Conservation (phyloP, 2,888 invertebrate species). For the Scelioninae gen. 1 region DNA sequence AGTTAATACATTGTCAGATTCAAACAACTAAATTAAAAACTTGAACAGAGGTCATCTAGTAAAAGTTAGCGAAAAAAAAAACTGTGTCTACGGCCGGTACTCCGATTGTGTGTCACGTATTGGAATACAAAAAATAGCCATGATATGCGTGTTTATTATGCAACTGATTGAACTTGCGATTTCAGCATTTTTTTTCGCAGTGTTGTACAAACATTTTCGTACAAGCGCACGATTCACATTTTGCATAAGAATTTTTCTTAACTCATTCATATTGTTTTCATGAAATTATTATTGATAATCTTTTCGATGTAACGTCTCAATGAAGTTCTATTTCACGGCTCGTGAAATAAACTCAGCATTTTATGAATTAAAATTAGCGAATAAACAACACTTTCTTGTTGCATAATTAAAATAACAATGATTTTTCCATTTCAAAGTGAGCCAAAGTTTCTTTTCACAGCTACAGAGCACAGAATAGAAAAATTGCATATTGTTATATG, state of each 20-base stretch:
- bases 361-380: too few relatives aligned
- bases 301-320: too few relatives aligned
- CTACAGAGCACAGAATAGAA: conserved; percentile 10
- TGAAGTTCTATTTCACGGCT: too few relatives aligned
- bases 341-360: too few relatives aligned
- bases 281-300: neutral
- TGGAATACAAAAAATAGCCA: conserved; percentile 52
- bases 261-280: neutral
- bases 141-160: conserved; percentile 53
- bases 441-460: conserved; percentile 2
- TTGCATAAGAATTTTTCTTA: neutral
- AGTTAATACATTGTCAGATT: neutral
- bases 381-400: conserved; percentile 7
- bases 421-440: conserved; percentile 7
- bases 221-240: conserved; percentile 19
- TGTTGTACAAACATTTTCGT: conserved; percentile 28
- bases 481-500: conserved; percentile 37
- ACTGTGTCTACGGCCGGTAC: conserved; percentile 46
- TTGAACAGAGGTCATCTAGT: conserved; percentile 38
- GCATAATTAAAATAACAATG: conserved; percentile 16
- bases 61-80: conserved; percentile 58
- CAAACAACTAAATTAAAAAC: conserved; percentile 29
- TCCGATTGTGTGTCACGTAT: conserved; percentile 64
- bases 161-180: conserved; percentile 54
- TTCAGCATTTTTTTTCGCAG: conserved; percentile 38